Evolutionary conservation across 2,113 vertebrate species (phyloP).

Genomic region (Grammomys dolichurus): DNA sequence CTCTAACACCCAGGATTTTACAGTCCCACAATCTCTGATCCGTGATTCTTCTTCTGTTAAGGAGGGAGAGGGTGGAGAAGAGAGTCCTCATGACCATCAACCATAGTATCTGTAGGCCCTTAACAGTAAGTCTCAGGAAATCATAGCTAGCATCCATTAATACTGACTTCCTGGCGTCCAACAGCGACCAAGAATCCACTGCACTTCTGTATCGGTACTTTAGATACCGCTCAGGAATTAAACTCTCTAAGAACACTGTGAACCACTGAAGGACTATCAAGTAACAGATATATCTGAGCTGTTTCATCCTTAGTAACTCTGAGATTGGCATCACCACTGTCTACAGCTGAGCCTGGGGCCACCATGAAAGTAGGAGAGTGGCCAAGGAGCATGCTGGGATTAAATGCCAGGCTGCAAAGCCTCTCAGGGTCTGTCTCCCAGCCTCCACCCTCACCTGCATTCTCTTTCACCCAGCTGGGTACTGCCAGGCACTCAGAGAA

Average conservation of each 20-base stretch:
- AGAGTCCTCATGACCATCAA: background rate
- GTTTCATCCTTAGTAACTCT: background rate
- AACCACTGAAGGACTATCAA: background rate
- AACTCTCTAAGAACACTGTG: background rate
- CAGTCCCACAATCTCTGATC: background rate
- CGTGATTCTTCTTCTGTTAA: background rate
- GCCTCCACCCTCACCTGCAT: background rate
- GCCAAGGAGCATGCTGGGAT: background rate
- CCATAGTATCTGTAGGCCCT: accelerated
- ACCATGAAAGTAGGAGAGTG: accelerated
- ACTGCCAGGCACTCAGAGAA: background rate
- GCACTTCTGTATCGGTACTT: background rate
- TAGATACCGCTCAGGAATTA: background rate
- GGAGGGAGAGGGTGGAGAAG: too few relatives aligned
- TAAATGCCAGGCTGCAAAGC: background rate
- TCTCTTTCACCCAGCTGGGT: background rate
- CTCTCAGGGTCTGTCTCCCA: background rate
- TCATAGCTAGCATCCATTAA: background rate
- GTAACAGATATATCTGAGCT: background rate
- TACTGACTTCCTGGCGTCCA: background rate
- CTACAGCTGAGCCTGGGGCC: background rate
- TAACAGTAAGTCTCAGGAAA: background rate
- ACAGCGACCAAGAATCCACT: background rate
- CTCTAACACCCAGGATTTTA: background rate
- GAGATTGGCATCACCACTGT: background rate